Evolutionary conservation across 2,797 vertebrate genomes (phyloP).

Genomic region (Scarus forsteni): DNA sequence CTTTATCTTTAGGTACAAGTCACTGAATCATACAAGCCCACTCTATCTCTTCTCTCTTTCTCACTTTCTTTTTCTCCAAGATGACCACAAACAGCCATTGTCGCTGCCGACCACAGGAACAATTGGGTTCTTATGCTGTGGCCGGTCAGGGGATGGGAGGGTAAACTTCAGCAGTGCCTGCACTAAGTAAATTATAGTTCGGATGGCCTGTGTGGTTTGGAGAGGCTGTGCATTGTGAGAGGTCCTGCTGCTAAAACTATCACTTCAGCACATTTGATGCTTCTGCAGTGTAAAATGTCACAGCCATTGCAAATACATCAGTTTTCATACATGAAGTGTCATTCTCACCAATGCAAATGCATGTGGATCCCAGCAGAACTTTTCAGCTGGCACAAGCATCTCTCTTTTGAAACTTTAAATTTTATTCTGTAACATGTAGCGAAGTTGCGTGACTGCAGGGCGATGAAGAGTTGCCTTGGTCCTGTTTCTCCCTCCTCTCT

Average conservation of each 20-base stretch:
- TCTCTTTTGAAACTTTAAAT: constrained; percentile 29
- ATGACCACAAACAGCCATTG: constrained; percentile 83
- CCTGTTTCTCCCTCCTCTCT: constrained; percentile 47
- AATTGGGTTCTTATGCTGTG: constrained; percentile 81
- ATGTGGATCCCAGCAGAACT: not conserved
- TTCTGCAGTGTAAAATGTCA: constrained; percentile 30
- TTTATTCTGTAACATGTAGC: constrained; percentile 39
- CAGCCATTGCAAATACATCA: not conserved
- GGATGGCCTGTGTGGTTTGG: constrained; percentile 62
- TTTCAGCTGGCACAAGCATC: constrained; percentile 10
- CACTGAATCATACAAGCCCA: constrained; percentile 62
- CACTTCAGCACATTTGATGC: constrained; percentile 60
- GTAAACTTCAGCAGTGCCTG: constrained; percentile 76
- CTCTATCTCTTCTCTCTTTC: constrained; percentile 60
- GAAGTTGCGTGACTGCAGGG: constrained; percentile 59
- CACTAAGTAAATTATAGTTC: constrained; percentile 82
- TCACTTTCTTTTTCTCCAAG: constrained; percentile 64
- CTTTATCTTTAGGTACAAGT: constrained; percentile 71
- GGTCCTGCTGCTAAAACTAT: constrained; percentile 54
- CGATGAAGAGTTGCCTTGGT: constrained; percentile 50
- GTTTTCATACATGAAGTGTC: not conserved
- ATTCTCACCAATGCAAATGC: not conserved
- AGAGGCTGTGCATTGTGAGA: constrained; percentile 60
- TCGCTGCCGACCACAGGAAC: constrained; percentile 76
- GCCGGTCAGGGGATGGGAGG: constrained; percentile 74